A percentile compares a stretch with the other conserved stretches of the same genome.
phyloP scores from a whole-genome alignment of 2,888 invertebrate species.

The Scaptomyza flava region DNA sequence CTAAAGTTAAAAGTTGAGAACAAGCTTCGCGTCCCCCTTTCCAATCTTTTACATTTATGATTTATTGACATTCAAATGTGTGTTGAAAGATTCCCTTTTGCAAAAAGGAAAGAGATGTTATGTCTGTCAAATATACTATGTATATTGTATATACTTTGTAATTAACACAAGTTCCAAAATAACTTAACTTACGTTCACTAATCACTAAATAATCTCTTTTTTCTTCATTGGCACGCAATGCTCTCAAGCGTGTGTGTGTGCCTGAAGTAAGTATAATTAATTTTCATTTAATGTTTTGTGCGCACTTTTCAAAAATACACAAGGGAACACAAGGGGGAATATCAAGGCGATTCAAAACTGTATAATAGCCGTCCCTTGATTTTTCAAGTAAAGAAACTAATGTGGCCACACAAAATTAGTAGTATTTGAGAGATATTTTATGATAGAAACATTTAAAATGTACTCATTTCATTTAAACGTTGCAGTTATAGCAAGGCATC shows the following conservation, averaged over 20 bases:
- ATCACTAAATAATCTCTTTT: slow-evolving; percentile 51
- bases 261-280: slow-evolving; percentile 1
- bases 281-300: slow-evolving; percentile 60
- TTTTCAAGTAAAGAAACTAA: no score
- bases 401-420: no score
- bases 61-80: slow-evolving; percentile 75
- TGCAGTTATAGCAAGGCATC: no score
- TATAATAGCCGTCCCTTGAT: not conserved
- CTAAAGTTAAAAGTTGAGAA: slow-evolving; percentile 37
- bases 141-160: slow-evolving; percentile 1
- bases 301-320: slow-evolving; percentile 47
- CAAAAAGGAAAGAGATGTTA: slow-evolving; percentile 1
- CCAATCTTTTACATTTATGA: slow-evolving; percentile 49
- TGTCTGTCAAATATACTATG: not conserved
- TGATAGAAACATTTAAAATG: no score
- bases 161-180: slow-evolving; percentile 15
- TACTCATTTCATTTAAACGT: no score
- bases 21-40: not conserved
- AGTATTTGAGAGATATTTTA: no score
- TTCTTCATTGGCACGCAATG: slow-evolving; percentile 1
- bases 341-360: not conserved
- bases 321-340: slow-evolving; percentile 3
- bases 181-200: slow-evolving; percentile 8
- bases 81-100: slow-evolving; percentile 4
- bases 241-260: slow-evolving; percentile 12